Evolutionary conservation across 1,140 invertebrate species (phyloP).

Genomic region (Zaprionus lachaisei): DNA sequence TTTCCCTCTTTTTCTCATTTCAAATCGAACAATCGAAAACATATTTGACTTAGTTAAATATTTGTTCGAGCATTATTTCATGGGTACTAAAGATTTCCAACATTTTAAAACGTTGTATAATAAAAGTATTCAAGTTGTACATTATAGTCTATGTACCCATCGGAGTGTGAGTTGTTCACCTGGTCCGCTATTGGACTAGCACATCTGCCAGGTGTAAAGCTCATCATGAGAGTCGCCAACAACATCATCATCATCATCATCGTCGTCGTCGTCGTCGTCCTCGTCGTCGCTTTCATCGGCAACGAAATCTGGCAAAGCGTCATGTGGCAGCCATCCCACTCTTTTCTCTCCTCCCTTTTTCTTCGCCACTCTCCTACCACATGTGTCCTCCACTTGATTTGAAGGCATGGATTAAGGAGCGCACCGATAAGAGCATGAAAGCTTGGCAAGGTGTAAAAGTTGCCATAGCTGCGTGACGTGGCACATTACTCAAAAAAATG

Average conservation of each 20-base stretch:
- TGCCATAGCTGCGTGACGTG: slow-evolving; percentile 23
- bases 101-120: too few relatives aligned
- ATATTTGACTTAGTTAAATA: not conserved
- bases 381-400: slow-evolving; percentile 34
- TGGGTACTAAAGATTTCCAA: too few relatives aligned
- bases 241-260: slow-evolving; percentile 21
- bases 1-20: not conserved
- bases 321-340: slow-evolving; percentile 14
- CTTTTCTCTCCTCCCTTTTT: too few relatives aligned
- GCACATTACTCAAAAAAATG: slow-evolving; percentile 39
- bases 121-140: not conserved
- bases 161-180: slow-evolving; percentile 5
- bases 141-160: not conserved
- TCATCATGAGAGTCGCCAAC: slow-evolving; percentile 8
- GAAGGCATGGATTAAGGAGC: slow-evolving; percentile 41
- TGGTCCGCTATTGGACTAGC: slow-evolving; percentile 26
- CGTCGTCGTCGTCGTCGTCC: slow-evolving; percentile 10
- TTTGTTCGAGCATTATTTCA: not conserved
- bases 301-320: slow-evolving; percentile 17
- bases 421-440: slow-evolving; percentile 31
- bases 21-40: too few relatives aligned
- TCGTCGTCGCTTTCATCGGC: not conserved
- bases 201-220: slow-evolving; percentile 13
- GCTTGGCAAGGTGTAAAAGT: slow-evolving; percentile 38
- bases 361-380: not conserved